phyloP scores from a whole-genome alignment of 2,888 invertebrate species.

The Tachystola acroxantha region DNA sequence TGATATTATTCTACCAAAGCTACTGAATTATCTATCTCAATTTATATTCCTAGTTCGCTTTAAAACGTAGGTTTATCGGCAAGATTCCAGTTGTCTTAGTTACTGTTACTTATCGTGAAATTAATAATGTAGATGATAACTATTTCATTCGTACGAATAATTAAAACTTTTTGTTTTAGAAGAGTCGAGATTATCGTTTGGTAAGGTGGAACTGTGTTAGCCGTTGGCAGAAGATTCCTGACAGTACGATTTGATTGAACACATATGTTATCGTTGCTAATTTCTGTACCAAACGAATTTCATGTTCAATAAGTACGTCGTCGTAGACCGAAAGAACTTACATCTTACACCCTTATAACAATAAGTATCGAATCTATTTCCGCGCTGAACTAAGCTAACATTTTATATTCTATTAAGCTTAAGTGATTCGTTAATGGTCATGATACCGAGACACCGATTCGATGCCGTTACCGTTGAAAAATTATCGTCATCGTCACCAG shows the following conservation, averaged over 20 bases:
- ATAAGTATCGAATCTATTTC: conserved; percentile 31
- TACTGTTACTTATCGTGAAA: conserved; percentile 57
- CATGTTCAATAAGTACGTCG: too few relatives aligned
- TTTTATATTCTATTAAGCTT: conserved; percentile 46
- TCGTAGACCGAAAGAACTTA: too few relatives aligned
- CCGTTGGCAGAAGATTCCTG: conserved; percentile 40
- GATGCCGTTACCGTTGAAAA: conserved; percentile 34
- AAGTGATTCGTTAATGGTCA: conserved; percentile 48
- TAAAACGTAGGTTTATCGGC: conserved; percentile 72
- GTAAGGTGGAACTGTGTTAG: conserved; percentile 74
- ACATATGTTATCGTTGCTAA: too few relatives aligned
- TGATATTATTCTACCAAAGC: conserved; percentile 74
- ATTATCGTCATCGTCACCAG: conserved; percentile 30
- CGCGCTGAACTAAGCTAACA: conserved; percentile 25
- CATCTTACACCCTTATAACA: too few relatives aligned
- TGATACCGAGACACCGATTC: conserved; percentile 27
- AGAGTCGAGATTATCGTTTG: conserved; percentile 54
- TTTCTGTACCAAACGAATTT: too few relatives aligned
- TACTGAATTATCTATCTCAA: conserved; percentile 75
- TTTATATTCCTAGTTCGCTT: conserved; percentile 76
- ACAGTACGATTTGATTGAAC: too few relatives aligned
- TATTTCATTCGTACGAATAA: conserved; percentile 37
- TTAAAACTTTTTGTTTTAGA: conserved; percentile 36
- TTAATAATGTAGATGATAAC: conserved; percentile 53
- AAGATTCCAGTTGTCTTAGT: conserved; percentile 71